These are phyloP conservation scores for Drepana falcataria DNA, from an alignment of 2,888 invertebrate genomes.

Conservation along the genomic window DNA sequence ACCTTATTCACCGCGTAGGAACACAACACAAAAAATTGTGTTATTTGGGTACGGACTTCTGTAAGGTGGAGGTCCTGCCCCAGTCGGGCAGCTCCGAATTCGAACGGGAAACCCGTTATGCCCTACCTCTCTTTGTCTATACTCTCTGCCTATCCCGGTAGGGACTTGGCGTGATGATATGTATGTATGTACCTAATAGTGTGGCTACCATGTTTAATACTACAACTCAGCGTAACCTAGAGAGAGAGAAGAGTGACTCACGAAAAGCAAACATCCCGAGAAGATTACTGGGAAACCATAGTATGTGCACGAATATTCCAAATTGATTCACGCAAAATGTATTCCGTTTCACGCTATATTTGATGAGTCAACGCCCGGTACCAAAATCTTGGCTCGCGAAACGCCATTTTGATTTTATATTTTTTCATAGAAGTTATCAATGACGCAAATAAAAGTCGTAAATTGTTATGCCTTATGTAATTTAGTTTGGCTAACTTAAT, in stretches of 20 bases:
- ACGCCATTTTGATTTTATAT: constrained; percentile 19
- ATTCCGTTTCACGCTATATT: constrained; percentile 18
- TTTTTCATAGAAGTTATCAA: constrained; percentile 15
- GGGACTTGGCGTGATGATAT: no score
- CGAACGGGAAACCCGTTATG: no score
- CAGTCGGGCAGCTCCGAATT: no score
- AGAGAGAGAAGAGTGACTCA: constrained; percentile 6
- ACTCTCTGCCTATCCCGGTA: no score
- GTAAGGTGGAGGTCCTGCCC: no score
- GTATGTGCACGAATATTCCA: constrained; percentile 5
- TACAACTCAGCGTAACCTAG: not conserved
- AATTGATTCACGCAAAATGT: constrained; percentile 23
- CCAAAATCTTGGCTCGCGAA: constrained; percentile 11
- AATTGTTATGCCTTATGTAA: constrained; percentile 3
- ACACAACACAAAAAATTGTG: no score
- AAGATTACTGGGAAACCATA: constrained; percentile 6
- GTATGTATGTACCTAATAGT: no score
- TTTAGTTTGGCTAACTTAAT: not conserved
- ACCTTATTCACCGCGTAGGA: no score
- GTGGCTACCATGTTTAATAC: no score
- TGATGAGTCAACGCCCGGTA: constrained; percentile 17
- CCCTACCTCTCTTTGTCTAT: no score
- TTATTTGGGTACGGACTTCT: no score
- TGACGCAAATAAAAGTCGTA: constrained; percentile 10
- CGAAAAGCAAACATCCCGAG: constrained; percentile 2